phyloP scores from a whole-genome alignment of 2,113 vertebrate genomes.

The Ceyx melanurus region DNA sequence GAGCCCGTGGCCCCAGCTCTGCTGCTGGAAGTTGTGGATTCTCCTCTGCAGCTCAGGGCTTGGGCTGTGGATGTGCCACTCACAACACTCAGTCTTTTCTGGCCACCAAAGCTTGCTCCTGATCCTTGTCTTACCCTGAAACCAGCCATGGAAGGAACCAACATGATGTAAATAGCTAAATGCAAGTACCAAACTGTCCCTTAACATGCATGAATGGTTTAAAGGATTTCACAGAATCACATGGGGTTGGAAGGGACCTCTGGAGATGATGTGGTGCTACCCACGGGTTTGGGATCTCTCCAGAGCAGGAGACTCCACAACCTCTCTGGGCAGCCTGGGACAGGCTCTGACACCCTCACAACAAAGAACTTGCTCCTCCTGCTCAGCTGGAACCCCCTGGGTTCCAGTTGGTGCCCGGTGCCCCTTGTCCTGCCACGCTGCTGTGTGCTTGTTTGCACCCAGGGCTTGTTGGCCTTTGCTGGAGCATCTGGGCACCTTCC shows the following conservation, averaged over 20 bases:
- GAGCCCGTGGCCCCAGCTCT: background rate
- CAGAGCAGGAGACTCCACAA: no score
- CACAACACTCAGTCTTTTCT: background rate
- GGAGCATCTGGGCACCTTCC: background rate
- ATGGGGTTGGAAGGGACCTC: background rate
- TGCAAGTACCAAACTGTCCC: fast-evolving
- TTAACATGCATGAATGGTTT: background rate
- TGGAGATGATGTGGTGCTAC: background rate
- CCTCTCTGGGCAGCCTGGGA: no score
- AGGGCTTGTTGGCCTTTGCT: background rate
- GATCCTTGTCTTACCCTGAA: background rate
- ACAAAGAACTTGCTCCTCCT: no score
- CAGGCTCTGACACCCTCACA: no score
- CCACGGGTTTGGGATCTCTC: no score
- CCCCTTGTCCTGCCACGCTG: background rate
- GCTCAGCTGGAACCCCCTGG: no score
- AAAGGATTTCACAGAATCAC: background rate
- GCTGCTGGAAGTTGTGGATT: background rate
- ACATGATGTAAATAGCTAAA: background rate
- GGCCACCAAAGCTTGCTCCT: background rate
- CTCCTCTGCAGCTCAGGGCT: background rate
- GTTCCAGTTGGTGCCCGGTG: no score
- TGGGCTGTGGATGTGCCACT: background rate
- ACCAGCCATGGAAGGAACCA: background rate
- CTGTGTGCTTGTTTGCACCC: background rate